phyloP scores from a whole-genome alignment of 23 tunicate genomes.

The Styela plicata region DNA sequence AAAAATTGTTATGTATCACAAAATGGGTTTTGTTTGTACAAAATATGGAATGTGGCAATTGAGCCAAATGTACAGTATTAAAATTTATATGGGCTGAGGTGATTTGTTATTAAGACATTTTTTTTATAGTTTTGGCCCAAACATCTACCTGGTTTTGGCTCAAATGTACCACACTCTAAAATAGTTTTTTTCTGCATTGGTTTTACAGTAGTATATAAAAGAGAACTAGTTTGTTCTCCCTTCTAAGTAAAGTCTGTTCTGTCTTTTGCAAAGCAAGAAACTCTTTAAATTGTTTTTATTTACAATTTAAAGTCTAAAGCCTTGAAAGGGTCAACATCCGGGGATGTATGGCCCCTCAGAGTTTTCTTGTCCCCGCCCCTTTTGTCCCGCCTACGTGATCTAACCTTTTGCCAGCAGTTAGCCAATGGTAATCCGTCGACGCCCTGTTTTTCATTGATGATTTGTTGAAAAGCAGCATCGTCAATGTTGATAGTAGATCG shows the following conservation, averaged over 20 bases:
- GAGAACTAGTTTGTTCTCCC: background rate
- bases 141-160: background rate
- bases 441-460: conserved; percentile 38
- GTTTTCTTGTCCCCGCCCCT: conserved; percentile 57
- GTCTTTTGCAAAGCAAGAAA: background rate
- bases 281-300: too few species aligned
- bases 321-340: background rate
- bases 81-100: background rate
- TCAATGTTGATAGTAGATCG: background rate
- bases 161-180: background rate
- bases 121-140: background rate
- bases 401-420: conserved; percentile 67
- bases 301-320: conserved; percentile 6
- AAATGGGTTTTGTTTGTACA: too few species aligned
- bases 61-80: background rate
- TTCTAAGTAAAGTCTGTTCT: background rate
- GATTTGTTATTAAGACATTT: background rate
- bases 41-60: background rate
- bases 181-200: too few species aligned
- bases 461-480: background rate
- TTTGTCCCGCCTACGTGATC: conserved; percentile 46
- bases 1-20: too few species aligned
- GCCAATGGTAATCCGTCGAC: conserved; percentile 67
- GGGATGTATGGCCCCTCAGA: background rate
- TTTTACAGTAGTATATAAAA: too few species aligned